Base-by-base conservation (phyloP, 2,113 vertebrate species). In the Formicarius rufipectus region DNA sequence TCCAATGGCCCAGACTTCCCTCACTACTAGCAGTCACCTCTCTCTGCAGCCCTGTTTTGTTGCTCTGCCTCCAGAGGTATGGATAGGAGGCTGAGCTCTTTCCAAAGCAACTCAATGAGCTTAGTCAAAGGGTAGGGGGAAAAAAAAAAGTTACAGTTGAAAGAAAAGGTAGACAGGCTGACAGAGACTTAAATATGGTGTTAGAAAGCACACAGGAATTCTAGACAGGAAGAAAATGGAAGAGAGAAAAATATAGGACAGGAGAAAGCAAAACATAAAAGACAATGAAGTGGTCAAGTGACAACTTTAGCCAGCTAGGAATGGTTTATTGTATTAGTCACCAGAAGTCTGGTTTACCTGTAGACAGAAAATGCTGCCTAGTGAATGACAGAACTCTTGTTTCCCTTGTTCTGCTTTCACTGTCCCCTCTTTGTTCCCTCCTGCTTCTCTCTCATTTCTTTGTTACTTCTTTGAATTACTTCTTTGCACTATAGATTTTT, bases 211-310 rank as follows among this genome's bases (percentile, higher is more conserved):
- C 33, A 47, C 18, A 66, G 25, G 64, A 79, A 60, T 60, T 66
- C 74, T 0, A 72, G 72, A 87, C 23, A 80, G 78, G 52, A 86
- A 83, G 45, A 90, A 91, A 93, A 87, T 53, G 53, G 37, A 92
- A 74, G 30, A 64, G 66, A 89, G 37, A 24, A 90, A 92, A 96
- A 63, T 73, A 63, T 3, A 44, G 64, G 59, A 66, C 42, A 84
- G 66, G 56, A 86, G 40, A 91, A 71, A 86, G 60, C 27, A 76
- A 93, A 88, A 78, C 14, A 52, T 52, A 81, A 85, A 87, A 77
- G 76, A 74, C 73, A 90, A 95, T 94, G 56, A 95, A 93, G 91
- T 56, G 68, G 76, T 94, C 94, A 94, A 97, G 72, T 87, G 89
- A 95, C 68, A 94, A 74, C 20, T 89, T 87, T 45, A 89, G 53